Evolutionary conservation across 2,113 vertebrate species (phyloP), one percentile per base, ranked within the genome.

Genomic region (Caracal caracal): DNA sequence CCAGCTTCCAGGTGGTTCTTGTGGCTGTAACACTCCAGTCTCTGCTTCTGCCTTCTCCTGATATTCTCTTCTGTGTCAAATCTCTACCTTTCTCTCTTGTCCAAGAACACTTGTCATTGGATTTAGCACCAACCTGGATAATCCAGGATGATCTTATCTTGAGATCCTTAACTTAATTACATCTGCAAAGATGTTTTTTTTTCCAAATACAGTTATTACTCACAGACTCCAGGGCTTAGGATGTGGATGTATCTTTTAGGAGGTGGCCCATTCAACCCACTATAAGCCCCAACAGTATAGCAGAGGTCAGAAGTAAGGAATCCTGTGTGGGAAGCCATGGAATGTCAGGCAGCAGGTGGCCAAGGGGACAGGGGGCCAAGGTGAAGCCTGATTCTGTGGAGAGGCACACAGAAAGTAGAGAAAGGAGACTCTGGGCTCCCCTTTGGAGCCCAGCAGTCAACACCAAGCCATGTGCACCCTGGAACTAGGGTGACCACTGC

Each of bases 81-180:
- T 37, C 53, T 51, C 47, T 76, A 26, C 73, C 26, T 30, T 76
- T 28, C 73, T 47, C 73, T 76, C 40, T 47, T 26, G 2, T 20
- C 43, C 43, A 88, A 85, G 37, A 40, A 66, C 35, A 49, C 49
- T 35, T 49, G 61, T 47, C 47, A 76, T 2, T 43, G 33, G 43
- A 61, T 66, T 85, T 47, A 81, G 28, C 24, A 49, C 78, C 47
- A 22, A 89, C 28, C 9, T 43, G 26, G 59, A 70, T 40, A 81
- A 75, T 73, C 8, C 9, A 79, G 63, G 73, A 33, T 68, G 11
- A 49, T 59, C 35, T 70, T 53, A 92, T 65, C 63, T 79, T 71
- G 63, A 92, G 61, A 87, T 75, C n/a, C 33, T 94, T 65, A 68
- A 56, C 12, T 90, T 88, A 92, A 28, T 63, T 35, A 82, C 17